Evolutionary conservation across 1,140 invertebrate genomes (phyloP), one percentile per base, ranked within the genome.

Genomic region (Heliconius himera): DNA sequence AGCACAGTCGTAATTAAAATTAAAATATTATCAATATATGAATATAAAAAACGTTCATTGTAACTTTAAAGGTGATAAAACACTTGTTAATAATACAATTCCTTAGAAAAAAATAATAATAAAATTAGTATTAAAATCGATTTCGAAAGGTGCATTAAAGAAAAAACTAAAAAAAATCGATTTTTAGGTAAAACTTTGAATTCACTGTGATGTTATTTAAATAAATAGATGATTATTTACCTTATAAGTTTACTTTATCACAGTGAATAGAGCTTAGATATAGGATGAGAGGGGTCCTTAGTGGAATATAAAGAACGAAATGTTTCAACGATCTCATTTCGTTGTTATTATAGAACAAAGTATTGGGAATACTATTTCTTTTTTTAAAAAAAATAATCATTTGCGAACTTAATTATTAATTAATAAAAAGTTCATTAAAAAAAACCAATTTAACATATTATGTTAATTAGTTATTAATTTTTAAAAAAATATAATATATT

Each of bases 1-100:
- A 93, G 91, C 88, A 91, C 89, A 94, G 92, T 93, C 90, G 86
- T 93, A 92, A 94, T 90, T 89, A 87, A 92, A 91, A 90, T 87
- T 90, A 92, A 93, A 92, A 87, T 85, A 88, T 91, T 88, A 51
- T 89, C 85, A 89, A 88, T 88, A 88, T 88, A 87, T 83, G 84
- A 86, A 89, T 91, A 90, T 91, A 91, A 92, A 91, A 89, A 87
- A 88, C 85, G 26, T 82, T 89, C 80, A 87, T 87, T 86, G 84
- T 83, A 86, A 88, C 78, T 80, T 84, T 87, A 88, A 81, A 91
- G 81, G 80, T 83, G 80, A 79, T 79, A 51, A 66, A 66, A 66
- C 60, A 66, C 76, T 70, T 75, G 18, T 51, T 18, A 51, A 51
- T 77, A 16, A 66, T 26, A 66, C 60, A 66, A 66, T 29, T 29